Percentiles rank a stretch among this genome's conserved stretches.
These are phyloP conservation scores for Orcinus orca DNA, from an alignment of 2,113 vertebrate species.

Conservation along the genomic window DNA sequence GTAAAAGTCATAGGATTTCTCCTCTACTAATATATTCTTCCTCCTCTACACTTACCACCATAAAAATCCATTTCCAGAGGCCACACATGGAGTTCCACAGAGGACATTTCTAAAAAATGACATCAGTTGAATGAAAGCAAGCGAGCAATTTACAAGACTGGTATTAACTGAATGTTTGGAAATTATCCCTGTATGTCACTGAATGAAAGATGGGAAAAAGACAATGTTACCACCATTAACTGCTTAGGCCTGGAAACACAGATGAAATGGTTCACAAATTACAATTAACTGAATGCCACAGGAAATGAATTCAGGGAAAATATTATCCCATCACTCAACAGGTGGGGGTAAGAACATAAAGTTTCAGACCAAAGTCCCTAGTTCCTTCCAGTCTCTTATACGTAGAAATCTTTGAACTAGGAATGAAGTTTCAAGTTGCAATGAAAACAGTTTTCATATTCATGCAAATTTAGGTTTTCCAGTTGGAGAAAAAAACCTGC, in stretches of 20 bases:
- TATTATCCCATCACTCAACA: not conserved
- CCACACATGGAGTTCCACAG: not conserved
- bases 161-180: not conserved
- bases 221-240: slow-evolving; percentile 8
- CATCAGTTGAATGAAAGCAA: slow-evolving; percentile 36
- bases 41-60: not conserved
- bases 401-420: not conserved
- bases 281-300: not conserved
- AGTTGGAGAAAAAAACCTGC: not conserved
- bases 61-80: slow-evolving; percentile 27
- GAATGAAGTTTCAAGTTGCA: not conserved
- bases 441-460: slow-evolving; percentile 3
- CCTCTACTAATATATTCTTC: not conserved
- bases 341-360: not conserved
- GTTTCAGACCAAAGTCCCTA: not conserved
- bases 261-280: slow-evolving; percentile 38
- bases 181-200: slow-evolving; percentile 9
- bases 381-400: not conserved
- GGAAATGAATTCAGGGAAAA: slow-evolving; percentile 38
- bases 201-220: slow-evolving; percentile 28
- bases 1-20: not conserved
- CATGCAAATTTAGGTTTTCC: slow-evolving; percentile 28
- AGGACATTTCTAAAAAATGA: not conserved
- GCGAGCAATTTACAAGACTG: not conserved
- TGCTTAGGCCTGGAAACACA: slow-evolving; percentile 27